Evolutionary conservation across 2,888 invertebrate genomes (phyloP), one percentile per base, ranked within the genome.

Genomic region (Cosmorhoe ocellata): DNA sequence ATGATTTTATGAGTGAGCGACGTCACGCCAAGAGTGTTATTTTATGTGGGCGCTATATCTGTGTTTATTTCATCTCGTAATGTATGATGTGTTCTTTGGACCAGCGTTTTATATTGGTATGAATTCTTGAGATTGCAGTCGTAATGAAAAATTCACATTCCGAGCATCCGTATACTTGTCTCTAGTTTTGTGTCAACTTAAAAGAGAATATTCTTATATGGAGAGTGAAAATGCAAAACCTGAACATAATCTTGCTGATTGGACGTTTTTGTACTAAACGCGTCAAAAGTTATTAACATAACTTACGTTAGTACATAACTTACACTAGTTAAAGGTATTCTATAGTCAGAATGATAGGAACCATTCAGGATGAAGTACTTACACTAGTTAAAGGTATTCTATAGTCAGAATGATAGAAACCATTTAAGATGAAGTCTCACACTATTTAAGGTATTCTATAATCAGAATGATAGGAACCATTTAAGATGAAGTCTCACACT

Each of bases 351-450:
- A n/a, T n/a, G n/a, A n/a, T n/a, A n/a, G n/a, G n/a, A n/a, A n/a
- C n/a, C n/a, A 6, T 18, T 22, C 8, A 7, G 44, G n/a, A n/a
- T n/a, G n/a, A n/a, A n/a, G n/a, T 71, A 86, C 90, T 88, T 50
- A 91, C 91, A 79, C 84, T 91, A 78, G 91, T 88, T 72, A 90
- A 76, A 65, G 90, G 90, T 80, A 91, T 89, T 52, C 81, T 90
- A 71, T 90, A 88, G 61, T 91, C 91, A n/a, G n/a, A n/a, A n/a
- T n/a, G n/a, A n/a, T n/a, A n/a, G n/a, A n/a, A n/a, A n/a, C n/a
- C n/a, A n/a, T n/a, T n/a, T n/a, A n/a, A n/a, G n/a, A n/a, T n/a
- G n/a, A n/a, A n/a, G n/a, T n/a, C n/a, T n/a, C n/a, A n/a, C n/a
- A n/a, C n/a, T n/a, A n/a, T n/a, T n/a, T n/a, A n/a, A 76, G n/a